Evolutionary conservation across 2,797 vertebrate genomes (phyloP), one percentile per base, ranked within the genome.

Genomic region (Pygocentrus nattereri): DNA sequence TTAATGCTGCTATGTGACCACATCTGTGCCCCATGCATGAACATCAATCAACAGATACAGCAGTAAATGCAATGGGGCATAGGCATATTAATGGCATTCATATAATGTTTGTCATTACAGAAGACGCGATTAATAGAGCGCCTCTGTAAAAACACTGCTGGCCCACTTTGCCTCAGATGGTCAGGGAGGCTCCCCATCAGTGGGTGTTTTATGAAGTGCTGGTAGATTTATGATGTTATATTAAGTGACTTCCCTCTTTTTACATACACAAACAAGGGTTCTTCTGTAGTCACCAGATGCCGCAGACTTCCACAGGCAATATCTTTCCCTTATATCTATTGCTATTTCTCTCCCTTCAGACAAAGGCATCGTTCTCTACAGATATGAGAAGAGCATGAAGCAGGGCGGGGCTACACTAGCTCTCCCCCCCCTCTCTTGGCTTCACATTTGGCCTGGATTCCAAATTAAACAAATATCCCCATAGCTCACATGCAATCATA

Each of bases 151-250:
- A 65, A 49, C 44, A 70, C 30, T 54, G 56, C 72, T 23, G 65
- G 76, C 27, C 56, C 79, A 44, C 30, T 69, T 62, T 50, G 70
- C n/a, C 64, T 79, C 76, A 79, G 82, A 78, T 83, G 82, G 82
- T 56, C 64, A 62, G 62, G 2, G 56, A 62, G 76, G 71, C 67
- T 72, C 23, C 77, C 41, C 49, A 74, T 79, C 38, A 56, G 62
- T 64, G 16, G 25, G 4, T 47, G 70, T 74, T 78, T 81, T 25
- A 62, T 70, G 50, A 67, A 70, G 38, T 62, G 58, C 13, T 41
- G 58, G 12, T 59, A 31, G 76, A 85, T 79, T 85, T 31, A 85
- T 85, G 50, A 30, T 25, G 34, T 64, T 50, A 27, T 30, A 72
- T 75, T 79, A 75, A 69, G 54, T 25, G 4, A 74, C 13, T 78